Percentiles rank a stretch among this genome's conserved stretches.
Evolutionary conservation across 2,797 vertebrate species (phyloP).

Genomic region (Florisuga fusca): DNA sequence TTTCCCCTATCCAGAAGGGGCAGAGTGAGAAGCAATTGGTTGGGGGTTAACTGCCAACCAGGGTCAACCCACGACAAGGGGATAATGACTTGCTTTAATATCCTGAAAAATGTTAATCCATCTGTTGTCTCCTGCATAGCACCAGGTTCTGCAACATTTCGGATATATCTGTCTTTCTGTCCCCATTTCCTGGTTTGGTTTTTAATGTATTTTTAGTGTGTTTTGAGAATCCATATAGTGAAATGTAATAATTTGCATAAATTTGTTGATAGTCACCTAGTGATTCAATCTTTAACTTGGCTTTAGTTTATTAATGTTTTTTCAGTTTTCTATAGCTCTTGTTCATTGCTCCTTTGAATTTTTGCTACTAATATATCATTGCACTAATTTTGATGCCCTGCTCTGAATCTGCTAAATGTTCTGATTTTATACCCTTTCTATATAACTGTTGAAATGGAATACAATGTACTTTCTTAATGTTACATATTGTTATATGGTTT

Average conservation of each 20-base stretch:
- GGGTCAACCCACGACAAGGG: background rate
- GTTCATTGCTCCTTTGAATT: background rate
- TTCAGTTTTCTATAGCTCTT: background rate
- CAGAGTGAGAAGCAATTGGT: background rate
- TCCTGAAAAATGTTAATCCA: background rate
- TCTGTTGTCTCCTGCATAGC: background rate
- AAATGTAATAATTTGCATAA: background rate
- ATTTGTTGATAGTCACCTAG: background rate
- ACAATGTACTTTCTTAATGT: background rate
- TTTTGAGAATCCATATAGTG: background rate
- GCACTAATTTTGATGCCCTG: background rate
- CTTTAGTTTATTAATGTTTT: background rate
- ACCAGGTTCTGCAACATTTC: background rate
- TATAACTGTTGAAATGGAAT: background rate
- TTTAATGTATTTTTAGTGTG: background rate
- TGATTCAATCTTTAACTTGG: background rate
- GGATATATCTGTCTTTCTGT: background rate
- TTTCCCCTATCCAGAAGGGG: background rate
- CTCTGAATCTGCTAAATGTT: background rate
- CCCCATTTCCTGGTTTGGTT: background rate
- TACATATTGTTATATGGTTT: fast-evolving
- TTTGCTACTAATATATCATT: background rate
- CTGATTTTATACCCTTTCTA: background rate
- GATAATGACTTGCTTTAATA: background rate
- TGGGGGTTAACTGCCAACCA: background rate